phyloP scores from a whole-genome alignment of 2,797 vertebrate genomes.

The Clarias pachynema region DNA sequence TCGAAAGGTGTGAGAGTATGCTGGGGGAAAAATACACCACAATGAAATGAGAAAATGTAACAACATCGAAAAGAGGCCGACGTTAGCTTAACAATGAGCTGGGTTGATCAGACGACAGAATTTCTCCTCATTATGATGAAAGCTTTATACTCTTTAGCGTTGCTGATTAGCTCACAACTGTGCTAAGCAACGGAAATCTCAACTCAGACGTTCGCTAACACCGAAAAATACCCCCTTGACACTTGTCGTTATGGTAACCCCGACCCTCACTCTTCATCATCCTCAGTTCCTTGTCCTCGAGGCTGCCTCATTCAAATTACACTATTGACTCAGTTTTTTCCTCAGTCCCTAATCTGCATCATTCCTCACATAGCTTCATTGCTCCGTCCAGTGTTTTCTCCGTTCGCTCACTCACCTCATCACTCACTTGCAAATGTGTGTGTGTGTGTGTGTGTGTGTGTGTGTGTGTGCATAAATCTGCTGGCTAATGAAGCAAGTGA shows the following conservation, averaged over 20 bases:
- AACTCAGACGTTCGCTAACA: neutral
- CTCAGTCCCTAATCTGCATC: neutral
- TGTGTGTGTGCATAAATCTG: conserved; percentile 36
- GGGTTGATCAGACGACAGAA: neutral
- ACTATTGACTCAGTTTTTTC: neutral
- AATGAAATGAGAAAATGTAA: too few species aligned
- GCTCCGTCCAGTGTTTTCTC: neutral
- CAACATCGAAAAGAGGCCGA: neutral
- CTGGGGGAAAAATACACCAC: neutral
- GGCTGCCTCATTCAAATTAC: neutral
- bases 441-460: conserved; percentile 20
- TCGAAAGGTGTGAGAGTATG: neutral
- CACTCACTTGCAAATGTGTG: conserved; percentile 1
- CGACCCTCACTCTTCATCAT: neutral
- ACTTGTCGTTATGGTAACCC: neutral
- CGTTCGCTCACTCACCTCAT: neutral
- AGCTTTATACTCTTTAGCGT: neutral
- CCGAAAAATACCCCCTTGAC: neutral
- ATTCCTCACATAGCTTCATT: neutral
- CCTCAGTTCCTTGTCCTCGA: neutral
- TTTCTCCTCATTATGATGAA: neutral
- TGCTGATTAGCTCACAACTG: neutral
- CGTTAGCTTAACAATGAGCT: neutral
- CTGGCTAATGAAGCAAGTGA: conserved; percentile 49
- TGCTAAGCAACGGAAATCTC: neutral